Base-by-base conservation (phyloP, 2,797 vertebrate species). In the Atherinosoma microstoma region DNA sequence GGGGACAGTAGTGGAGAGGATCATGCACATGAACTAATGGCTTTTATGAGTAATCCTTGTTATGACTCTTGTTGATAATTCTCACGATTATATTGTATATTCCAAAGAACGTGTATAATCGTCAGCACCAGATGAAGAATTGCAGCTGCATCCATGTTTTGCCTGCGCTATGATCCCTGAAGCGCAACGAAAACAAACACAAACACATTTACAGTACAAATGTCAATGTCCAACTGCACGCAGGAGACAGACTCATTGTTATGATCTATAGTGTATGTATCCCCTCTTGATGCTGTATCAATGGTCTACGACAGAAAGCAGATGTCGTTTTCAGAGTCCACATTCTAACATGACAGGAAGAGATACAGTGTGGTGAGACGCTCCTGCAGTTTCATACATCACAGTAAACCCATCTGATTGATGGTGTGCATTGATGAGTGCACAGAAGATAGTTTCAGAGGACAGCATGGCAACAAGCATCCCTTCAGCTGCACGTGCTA, bases 401-500 rank as follows among this genome's bases (percentile, higher is more conserved):
- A 80, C 67, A 87, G 69, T 22, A 57, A 83, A 78, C 6, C 73
- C 56, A 66, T 40, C 58, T 34, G 40, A 76, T 56, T 75, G 78
- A 82, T 79, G 77, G 29, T 59, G 72, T 49, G 69, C 59, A 65
- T 42, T 76, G 63, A 82, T 67, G 73, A 80, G 67, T 57, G 62
- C 58, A 65, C 59, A 47, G 11, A 62, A 78, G 75, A 76, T 70
- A 59, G 59, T 79, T 78, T 66, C 57, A 74, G 29, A 79, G 62
- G 20, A 61, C 42, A 35, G 60, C 76, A 75, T 80, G 67, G 82
- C 79, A 86, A 76, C 79, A 80, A 85, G 82, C 82, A 70, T 84
- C 79, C 76, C 79, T 72, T 78, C 65, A 75, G 62, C 75, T 70
- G 58, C 89, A 91, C 82, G 85, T 87, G 86, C 72, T 53, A 73